Evolutionary conservation across 2,888 invertebrate genomes (phyloP).

Genomic region (Heterodera filipjevi): DNA sequence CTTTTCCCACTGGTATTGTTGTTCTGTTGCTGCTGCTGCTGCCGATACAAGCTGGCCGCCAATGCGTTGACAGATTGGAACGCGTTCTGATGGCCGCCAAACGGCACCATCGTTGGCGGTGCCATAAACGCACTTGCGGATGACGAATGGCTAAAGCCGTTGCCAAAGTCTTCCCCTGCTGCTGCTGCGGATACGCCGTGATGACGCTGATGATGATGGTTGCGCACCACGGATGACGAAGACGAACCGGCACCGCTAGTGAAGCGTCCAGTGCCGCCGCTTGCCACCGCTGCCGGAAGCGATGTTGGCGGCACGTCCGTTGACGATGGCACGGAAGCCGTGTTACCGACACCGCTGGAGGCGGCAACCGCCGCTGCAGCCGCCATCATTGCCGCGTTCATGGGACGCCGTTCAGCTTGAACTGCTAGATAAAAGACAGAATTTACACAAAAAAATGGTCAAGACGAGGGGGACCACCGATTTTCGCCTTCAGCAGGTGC

Average conservation of each 20-base stretch:
- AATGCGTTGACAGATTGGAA: constrained; percentile 48
- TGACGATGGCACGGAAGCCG: not conserved
- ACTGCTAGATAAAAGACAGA: constrained; percentile 76
- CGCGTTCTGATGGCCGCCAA: not conserved
- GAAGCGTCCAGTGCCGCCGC: not conserved
- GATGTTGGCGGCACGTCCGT: not conserved
- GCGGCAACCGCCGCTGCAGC: constrained; percentile 29
- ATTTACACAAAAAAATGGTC: not conserved
- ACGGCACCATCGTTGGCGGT: constrained; percentile 11
- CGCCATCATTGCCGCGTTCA: constrained; percentile 42
- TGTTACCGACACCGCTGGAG: constrained; percentile 2
- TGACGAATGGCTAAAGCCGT: not conserved
- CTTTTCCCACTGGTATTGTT: not conserved
- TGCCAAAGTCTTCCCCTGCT: not conserved
- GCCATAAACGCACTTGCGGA: constrained; percentile 9
- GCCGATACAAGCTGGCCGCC: constrained; percentile 57
- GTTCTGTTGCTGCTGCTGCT: constrained; percentile 44
- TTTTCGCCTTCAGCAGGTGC: too few species aligned
- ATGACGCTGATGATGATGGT: not conserved
- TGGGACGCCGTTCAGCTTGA: constrained; percentile 90
- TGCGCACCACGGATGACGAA: not conserved
- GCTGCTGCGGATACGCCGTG: not conserved
- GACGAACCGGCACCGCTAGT: not conserved
- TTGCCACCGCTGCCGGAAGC: not conserved
- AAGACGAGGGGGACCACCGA: not conserved